Conservation (phyloP, 2,797 vertebrate genomes). For the Muscicapa striata region DNA sequence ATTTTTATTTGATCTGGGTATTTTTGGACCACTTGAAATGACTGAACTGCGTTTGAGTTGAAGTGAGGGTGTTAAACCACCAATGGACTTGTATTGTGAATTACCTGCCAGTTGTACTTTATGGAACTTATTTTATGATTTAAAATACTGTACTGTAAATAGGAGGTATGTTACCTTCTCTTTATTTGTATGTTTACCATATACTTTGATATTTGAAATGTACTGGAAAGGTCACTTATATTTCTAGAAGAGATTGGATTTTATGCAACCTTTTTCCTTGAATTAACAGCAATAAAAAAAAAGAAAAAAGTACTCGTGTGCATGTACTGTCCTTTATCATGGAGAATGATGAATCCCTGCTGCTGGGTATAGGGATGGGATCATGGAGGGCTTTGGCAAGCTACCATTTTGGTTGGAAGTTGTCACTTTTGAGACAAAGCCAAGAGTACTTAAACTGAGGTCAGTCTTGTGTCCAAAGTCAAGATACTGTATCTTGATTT, state of each 20-base stretch:
- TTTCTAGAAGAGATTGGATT: slow-evolving; percentile 93
- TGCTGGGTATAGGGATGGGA: background rate
- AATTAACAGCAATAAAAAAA: slow-evolving; percentile 95
- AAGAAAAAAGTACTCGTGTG: slow-evolving; percentile 56
- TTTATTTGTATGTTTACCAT: slow-evolving; percentile 91
- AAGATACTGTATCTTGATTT: background rate
- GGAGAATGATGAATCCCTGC: background rate
- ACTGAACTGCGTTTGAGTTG: slow-evolving; percentile 76
- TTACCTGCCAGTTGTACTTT: slow-evolving; percentile 80
- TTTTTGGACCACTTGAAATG: slow-evolving; percentile 84
- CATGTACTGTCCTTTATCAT: slow-evolving; percentile 51
- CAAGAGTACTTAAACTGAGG: background rate
- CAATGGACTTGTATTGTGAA: slow-evolving; percentile 73
- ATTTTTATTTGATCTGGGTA: slow-evolving; percentile 84
- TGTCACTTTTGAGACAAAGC: background rate
- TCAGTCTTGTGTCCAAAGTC: background rate
- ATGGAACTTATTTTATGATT: slow-evolving; percentile 83
- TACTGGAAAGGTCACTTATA: slow-evolving; percentile 93
- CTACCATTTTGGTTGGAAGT: background rate
- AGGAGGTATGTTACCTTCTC: slow-evolving; percentile 84
- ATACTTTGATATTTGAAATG: slow-evolving; percentile 92
- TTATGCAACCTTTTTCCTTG: slow-evolving; percentile 91
- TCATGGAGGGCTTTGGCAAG: background rate
- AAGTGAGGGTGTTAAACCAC: slow-evolving; percentile 76
- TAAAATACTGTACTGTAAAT: slow-evolving; percentile 88